Percentiles rank a stretch among this genome's conserved stretches.
Conservation (phyloP, 2,113 vertebrate genomes). For the Heliornis fulica region DNA sequence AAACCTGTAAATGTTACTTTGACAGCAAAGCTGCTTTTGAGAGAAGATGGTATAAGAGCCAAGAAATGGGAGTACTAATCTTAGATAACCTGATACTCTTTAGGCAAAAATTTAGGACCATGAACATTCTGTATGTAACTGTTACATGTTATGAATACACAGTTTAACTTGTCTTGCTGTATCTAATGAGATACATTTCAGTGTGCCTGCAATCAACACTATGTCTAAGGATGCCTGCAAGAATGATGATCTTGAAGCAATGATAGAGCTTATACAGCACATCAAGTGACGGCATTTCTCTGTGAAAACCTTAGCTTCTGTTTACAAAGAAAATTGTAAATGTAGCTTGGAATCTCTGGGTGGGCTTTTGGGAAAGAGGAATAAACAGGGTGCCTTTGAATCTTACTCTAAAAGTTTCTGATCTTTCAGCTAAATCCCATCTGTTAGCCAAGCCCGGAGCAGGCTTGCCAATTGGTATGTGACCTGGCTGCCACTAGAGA, state of each 20-base stretch:
- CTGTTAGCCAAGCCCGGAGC: neutral
- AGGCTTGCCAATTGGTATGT: neutral
- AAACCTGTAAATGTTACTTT: neutral
- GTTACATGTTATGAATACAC: neutral
- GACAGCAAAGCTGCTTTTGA: neutral
- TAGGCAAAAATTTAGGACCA: neutral
- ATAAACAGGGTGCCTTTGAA: neutral
- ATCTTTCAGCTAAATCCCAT: neutral
- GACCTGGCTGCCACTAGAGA: slow-evolving; percentile 22
- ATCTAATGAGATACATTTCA: neutral
- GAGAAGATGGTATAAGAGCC: neutral
- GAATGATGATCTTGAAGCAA: rapidly evolving
- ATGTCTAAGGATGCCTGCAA: neutral
- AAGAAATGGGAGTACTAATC: neutral
- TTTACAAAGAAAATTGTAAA: neutral
- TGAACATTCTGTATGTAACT: neutral
- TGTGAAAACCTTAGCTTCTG: neutral
- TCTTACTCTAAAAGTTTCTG: neutral
- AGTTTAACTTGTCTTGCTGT: neutral
- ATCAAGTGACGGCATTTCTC: neutral
- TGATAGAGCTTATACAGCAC: neutral
- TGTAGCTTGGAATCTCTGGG: neutral
- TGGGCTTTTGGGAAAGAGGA: neutral
- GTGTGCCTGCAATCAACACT: neutral
- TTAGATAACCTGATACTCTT: neutral